Conservation (phyloP, 1,140 invertebrate species). For the Lepidotrigona ventralis region DNA sequence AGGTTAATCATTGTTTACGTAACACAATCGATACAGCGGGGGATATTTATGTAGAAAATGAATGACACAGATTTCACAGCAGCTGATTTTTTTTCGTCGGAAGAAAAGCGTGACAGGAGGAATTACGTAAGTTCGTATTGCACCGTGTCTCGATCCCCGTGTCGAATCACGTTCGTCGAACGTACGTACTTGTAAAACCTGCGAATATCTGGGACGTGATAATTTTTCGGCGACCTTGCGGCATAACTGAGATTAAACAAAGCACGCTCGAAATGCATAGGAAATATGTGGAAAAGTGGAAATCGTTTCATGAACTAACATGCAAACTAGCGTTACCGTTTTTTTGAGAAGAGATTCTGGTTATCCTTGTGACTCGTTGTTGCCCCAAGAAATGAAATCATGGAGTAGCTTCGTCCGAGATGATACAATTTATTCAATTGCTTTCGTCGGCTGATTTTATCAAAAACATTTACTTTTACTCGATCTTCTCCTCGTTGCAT, state of each 20-base stretch:
- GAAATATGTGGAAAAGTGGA: background rate
- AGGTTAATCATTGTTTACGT: slow-evolving; percentile 50
- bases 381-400: slow-evolving; percentile 14
- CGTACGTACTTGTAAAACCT: too few relatives aligned
- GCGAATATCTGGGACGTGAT: too few relatives aligned
- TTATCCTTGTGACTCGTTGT: slow-evolving; percentile 1
- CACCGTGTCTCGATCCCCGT: too few relatives aligned
- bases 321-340: background rate
- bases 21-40: slow-evolving; percentile 47
- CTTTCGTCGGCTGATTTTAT: slow-evolving; percentile 10
- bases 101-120: slow-evolving; percentile 13
- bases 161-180: background rate
- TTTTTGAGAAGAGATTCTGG: slow-evolving; percentile 17
- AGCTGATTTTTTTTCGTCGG: background rate
- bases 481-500: background rate
- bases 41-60: slow-evolving; percentile 37
- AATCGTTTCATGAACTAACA: background rate
- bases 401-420: slow-evolving; percentile 16
- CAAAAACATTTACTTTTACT: background rate
- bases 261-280: background rate
- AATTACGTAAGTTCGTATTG: slow-evolving; percentile 27
- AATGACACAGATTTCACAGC: slow-evolving; percentile 42
- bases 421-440: slow-evolving; percentile 34
- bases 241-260: too few relatives aligned
- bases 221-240: background rate